These are phyloP conservation scores for Planiliza haematocheilus DNA, from an alignment of 2,113 vertebrate species.

Conservation along the genomic window DNA sequence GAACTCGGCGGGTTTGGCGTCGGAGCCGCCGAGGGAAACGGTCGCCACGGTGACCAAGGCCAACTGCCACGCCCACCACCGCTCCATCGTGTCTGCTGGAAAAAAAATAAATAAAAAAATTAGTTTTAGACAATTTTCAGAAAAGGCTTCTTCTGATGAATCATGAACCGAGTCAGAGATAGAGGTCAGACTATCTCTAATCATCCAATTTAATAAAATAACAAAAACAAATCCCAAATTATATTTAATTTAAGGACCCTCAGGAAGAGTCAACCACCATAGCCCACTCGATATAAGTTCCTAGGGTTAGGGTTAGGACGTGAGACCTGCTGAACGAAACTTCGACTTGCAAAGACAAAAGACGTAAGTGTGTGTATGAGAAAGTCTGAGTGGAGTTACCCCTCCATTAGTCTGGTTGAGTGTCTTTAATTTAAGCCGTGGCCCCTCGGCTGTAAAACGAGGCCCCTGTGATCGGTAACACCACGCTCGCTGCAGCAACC, in stretches of 20 bases:
- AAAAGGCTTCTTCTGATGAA: too few species aligned
- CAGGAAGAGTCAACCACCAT: too few species aligned
- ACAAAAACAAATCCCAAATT: too few species aligned
- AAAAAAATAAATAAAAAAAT: neutral
- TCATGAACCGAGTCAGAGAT: too few species aligned
- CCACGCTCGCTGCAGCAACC: constrained; percentile 13
- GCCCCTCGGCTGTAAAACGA: constrained; percentile 60
- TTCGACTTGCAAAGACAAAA: constrained; percentile 59
- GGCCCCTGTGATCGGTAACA: constrained; percentile 13
- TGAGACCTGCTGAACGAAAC: constrained; percentile 46
- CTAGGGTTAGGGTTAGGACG: too few species aligned
- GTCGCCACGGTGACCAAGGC: constrained; percentile 46
- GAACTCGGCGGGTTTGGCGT: constrained; percentile 60
- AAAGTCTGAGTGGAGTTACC: constrained; percentile 57
- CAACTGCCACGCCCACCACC: constrained; percentile 64
- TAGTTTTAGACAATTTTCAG: too few species aligned
- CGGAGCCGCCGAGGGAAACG: constrained; percentile 23
- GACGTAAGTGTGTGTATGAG: constrained; percentile 17
- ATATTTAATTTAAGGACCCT: too few species aligned
- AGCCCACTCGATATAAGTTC: too few species aligned
- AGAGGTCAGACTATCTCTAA: too few species aligned
- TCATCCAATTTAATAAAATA: too few species aligned
- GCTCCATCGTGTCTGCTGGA: constrained; percentile 75
- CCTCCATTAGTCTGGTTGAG: constrained; percentile 65
- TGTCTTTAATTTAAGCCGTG: constrained; percentile 60